Evolutionary conservation across 1,140 invertebrate genomes (phyloP).

Genomic region (Diplogasteroides magnus): DNA sequence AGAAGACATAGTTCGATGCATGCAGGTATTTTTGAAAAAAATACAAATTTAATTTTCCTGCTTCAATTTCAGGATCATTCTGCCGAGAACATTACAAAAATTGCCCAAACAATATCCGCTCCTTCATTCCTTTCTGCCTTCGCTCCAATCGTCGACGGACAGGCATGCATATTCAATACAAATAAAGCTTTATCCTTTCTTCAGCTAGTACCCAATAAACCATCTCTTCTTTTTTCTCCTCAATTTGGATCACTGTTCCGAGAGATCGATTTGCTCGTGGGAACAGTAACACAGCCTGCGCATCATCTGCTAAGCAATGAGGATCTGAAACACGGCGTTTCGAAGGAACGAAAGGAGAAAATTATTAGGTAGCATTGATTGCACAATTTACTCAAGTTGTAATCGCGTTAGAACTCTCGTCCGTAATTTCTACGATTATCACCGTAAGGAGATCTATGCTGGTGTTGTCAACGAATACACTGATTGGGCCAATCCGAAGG

Average conservation of each 20-base stretch:
- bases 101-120: slow-evolving; percentile 60
- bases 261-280: slow-evolving; percentile 76
- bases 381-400: slow-evolving; percentile 72
- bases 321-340: slow-evolving; percentile 82
- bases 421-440: slow-evolving; percentile 71
- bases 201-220: slow-evolving; percentile 54
- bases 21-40: slow-evolving; percentile 29
- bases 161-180: slow-evolving; percentile 32
- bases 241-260: slow-evolving; percentile 52
- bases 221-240: slow-evolving; percentile 50
- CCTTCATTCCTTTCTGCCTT: slow-evolving; percentile 64
- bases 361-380: slow-evolving; percentile 65
- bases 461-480: slow-evolving; percentile 95
- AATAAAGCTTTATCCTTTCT: slow-evolving; percentile 19
- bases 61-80: slow-evolving; percentile 56
- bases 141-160: slow-evolving; percentile 70
- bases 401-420: slow-evolving; percentile 68
- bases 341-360: slow-evolving; percentile 71
- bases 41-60: neutral
- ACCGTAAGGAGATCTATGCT: slow-evolving; percentile 91
- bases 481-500: slow-evolving; percentile 80
- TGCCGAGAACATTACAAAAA: slow-evolving; percentile 70
- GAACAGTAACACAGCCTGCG: slow-evolving; percentile 82
- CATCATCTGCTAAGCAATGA: slow-evolving; percentile 79
- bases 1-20: slow-evolving; percentile 37